Evolutionary conservation across 2,113 vertebrate genomes (phyloP), one percentile per base, ranked within the genome.

Genomic region (Percopsis transmontana): DNA sequence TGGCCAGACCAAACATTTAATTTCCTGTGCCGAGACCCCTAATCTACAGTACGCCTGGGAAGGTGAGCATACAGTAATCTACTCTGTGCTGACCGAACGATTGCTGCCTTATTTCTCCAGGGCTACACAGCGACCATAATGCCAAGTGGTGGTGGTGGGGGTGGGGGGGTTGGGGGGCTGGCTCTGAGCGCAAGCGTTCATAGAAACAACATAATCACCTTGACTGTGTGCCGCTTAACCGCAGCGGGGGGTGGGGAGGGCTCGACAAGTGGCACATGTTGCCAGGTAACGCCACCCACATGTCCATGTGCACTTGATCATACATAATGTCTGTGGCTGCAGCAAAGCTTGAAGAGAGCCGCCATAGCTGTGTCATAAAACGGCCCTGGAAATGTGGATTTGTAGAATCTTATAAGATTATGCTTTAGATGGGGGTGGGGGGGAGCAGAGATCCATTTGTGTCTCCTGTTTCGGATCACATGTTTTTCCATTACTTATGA

Each of bases 221-320:
- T 65, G 73, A 68, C 54, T 2, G 21, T 42, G 60, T 60, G 83
- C 40, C 47, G 44, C 62, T 83, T 61, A 19, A 62, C 66, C 70
- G 60, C 81, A 75, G 86, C 82, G 76, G 85, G 85, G 53, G n/a
- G n/a, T n/a, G n/a, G n/a, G 80, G 79, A 72, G 13, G 85, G 80
- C 38, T 20, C 23, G 45, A 68, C 56, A 38, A 80, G 82, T 76
- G 68, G 45, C 45, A 11, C 11, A 44, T 74, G 87, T 88, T 90
- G 89, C 87, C 85, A 85, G 74, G 85, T 86, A 87, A 89, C 87
- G 1, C 65, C 39, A 50, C 58, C 59, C 12, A 16, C 39, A 8
- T 5, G 40, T 16, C 58, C 2, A 2, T 60, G 39, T 58, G 64
- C 50, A 52, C 19, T 53, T 21, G 70, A 67, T 68, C 3, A 24